Evolutionary conservation across 2,797 vertebrate genomes (phyloP), one percentile per base, ranked within the genome.

Genomic region (Parambassis ranga): DNA sequence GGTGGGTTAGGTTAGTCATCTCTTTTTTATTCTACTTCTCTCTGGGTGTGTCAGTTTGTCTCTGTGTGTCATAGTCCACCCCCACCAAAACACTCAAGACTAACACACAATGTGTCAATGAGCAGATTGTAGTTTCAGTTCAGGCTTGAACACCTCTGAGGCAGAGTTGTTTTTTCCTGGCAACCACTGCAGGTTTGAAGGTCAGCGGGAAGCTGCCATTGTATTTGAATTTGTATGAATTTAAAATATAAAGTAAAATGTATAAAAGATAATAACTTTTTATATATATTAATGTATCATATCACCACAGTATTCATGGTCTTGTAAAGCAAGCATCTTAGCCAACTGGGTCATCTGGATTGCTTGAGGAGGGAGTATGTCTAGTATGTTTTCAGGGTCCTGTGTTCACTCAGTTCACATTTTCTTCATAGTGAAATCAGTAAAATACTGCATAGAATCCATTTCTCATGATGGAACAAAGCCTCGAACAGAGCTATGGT

Each of bases 1-100:
- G 98, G 97, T 99, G 96, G 96, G 96, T 98, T 98, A 98, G 96
- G 96, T 98, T 97, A 98, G 97, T 99, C 95, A 92, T 94, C 92
- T 94, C 88, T 96, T 96, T 96, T 89, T 95, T 96, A 94, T 95
- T 95, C 93, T 95, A 92, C 92, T 95, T 94, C 88, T 92, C 83
- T 90, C 91, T 84, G 81, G 91, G 88, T 90, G 92, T 92, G 81
- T 89, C 75, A 39, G 36, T 84, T 65, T 89, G 75, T 82, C 59
- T 83, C 36, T 78, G 62, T 83, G 55, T 85, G 70, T 83, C 76
- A 59, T 52, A 41, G 55, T 72, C 60, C 75, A 73, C 65, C 68
- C 30, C 49, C 63, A 63, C 35, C 24, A 48, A 51, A 49, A 67
- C 44, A 58, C 48, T 72, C 20, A 3, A 57, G 55, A 50, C 50